Evolutionary conservation across 2,797 vertebrate genomes (phyloP).

Genomic region (Cossypha polioptera): DNA sequence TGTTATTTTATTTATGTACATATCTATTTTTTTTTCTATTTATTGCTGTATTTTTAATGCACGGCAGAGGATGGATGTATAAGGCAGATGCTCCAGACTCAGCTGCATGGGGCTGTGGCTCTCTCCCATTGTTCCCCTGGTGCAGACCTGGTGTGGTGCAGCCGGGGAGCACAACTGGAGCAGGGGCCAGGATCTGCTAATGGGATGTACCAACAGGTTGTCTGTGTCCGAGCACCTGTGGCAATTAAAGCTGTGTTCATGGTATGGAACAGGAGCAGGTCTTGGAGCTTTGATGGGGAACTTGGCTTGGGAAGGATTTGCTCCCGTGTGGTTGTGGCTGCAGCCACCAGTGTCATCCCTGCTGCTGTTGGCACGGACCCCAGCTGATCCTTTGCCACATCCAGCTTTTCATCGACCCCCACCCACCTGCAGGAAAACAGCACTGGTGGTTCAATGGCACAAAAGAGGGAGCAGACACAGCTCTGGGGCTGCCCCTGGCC

Average conservation of each 20-base stretch:
- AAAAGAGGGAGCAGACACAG: not conserved
- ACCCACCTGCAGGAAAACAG: not conserved
- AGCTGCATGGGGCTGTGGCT: rapidly evolving
- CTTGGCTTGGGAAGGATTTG: not conserved
- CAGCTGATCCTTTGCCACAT: not conserved
- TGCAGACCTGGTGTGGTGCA: rapidly evolving
- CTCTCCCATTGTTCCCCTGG: rapidly evolving
- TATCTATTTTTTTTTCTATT: constrained; percentile 50
- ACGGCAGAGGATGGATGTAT: not conserved
- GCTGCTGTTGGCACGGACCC: not conserved
- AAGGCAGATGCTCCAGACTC: not conserved
- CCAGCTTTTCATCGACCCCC: not conserved
- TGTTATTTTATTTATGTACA: constrained; percentile 9
- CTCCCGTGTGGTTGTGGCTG: not conserved
- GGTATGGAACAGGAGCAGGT: not conserved
- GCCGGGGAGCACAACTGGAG: rapidly evolving
- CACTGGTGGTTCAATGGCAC: rapidly evolving
- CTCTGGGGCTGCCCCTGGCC: not conserved
- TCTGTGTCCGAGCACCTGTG: not conserved
- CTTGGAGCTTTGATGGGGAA: not conserved
- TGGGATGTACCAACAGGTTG: rapidly evolving
- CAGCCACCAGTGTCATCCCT: not conserved
- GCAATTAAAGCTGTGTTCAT: constrained; percentile 28
- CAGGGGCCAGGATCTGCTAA: not conserved
- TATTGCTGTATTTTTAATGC: constrained; percentile 4